A percentile compares a stretch with the other conserved stretches of the same genome.
Conservation (phyloP, 2,113 vertebrate species). For the Cyprinodon brontotheroides region DNA sequence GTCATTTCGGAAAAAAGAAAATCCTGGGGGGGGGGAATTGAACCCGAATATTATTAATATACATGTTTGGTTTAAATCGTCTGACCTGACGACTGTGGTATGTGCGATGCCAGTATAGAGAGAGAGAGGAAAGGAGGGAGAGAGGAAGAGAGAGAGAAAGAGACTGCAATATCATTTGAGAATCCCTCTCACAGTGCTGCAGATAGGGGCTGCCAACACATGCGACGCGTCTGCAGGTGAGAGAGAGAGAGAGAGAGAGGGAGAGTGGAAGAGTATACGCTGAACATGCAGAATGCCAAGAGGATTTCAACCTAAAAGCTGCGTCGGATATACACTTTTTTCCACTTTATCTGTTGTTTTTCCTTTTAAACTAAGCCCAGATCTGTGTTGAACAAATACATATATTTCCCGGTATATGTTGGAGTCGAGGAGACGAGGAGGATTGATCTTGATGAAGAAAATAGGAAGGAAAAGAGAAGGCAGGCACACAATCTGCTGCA, state of each 20-base stretch:
- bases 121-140: conserved; percentile 46
- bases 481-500: conserved; percentile 53
- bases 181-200: conserved; percentile 93
- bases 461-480: conserved; percentile 10
- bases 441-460: conserved; percentile 57
- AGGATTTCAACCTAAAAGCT: conserved; percentile 52
- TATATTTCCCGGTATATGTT: background rate
- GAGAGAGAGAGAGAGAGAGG: conserved; percentile 47
- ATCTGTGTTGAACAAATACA: background rate
- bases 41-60: background rate
- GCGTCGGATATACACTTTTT: conserved; percentile 68
- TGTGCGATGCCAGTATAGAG: conserved; percentile 74
- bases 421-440: conserved; percentile 40
- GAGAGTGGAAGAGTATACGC: conserved; percentile 69
- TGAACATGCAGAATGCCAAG: conserved; percentile 83
- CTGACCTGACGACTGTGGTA: conserved; percentile 84
- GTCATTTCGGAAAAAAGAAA: background rate
- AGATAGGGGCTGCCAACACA: conserved; percentile 90
- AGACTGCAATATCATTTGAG: conserved; percentile 97
- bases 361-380: conserved; percentile 3
- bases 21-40: background rate
- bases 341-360: conserved; percentile 7
- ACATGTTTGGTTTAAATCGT: conserved; percentile 29
- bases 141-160: conserved; percentile 62
- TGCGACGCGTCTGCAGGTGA: conserved; percentile 94